These are phyloP conservation scores for Drosophila truncata DNA, from an alignment of 1,140 invertebrate species.

Conservation along the genomic window DNA sequence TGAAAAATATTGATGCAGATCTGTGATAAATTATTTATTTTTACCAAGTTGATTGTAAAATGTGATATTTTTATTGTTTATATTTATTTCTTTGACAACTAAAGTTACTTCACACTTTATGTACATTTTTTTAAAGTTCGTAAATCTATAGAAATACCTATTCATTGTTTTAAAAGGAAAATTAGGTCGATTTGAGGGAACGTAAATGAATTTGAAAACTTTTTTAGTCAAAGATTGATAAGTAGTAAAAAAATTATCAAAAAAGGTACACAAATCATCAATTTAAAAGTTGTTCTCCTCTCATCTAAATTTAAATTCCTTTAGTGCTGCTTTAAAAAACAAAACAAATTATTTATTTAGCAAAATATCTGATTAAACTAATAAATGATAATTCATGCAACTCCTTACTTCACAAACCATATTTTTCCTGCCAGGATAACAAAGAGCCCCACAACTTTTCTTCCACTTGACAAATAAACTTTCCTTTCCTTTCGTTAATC, in stretches of 20 bases:
- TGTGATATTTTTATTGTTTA: neutral
- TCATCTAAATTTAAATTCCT: neutral
- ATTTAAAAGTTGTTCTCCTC: too few species aligned
- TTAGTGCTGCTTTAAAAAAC: neutral
- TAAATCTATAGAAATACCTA: too few species aligned
- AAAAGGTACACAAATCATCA: too few species aligned
- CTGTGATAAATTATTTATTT: neutral
- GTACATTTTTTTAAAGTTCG: neutral
- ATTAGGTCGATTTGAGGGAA: neutral
- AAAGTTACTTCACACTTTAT: neutral
- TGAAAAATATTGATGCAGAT: neutral
- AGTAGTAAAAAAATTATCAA: too few species aligned
- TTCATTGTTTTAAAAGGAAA: neutral
- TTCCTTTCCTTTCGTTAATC: conserved; percentile 4
- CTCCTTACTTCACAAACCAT: neutral
- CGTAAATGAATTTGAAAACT: neutral
- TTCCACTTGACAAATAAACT: conserved; percentile 37
- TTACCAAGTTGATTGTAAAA: too few species aligned
- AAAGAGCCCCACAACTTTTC: neutral
- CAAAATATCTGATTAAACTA: neutral
- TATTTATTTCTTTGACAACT: neutral
- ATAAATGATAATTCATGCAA: conserved; percentile 13
- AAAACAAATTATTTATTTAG: neutral
- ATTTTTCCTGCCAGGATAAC: conserved; percentile 2
- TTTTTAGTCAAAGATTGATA: neutral